These are phyloP conservation scores for Rhynchonycteris naso DNA, from an alignment of 2,797 vertebrate genomes.

Conservation along the genomic window DNA sequence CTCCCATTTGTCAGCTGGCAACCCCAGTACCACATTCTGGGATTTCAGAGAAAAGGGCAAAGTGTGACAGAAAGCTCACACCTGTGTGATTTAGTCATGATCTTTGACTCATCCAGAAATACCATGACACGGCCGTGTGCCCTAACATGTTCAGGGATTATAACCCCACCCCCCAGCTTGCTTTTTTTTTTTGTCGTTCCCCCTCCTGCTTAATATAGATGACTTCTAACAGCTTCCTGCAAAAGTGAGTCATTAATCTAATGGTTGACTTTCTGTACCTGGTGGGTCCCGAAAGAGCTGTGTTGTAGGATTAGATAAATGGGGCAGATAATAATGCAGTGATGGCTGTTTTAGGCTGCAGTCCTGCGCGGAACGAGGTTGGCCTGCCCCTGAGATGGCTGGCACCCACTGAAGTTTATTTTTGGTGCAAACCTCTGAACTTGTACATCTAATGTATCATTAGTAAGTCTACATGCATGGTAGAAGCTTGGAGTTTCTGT, in stretches of 20 bases:
- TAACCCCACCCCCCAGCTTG: background rate
- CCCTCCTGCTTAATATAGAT: background rate
- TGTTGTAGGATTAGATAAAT: background rate
- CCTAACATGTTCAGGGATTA: background rate
- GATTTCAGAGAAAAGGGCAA: conserved; percentile 16
- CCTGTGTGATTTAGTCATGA: conserved; percentile 30
- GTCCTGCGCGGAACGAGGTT: background rate
- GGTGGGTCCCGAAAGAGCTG: background rate
- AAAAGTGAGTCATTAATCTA: conserved; percentile 48
- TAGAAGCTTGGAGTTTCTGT: background rate
- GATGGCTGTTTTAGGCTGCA: background rate
- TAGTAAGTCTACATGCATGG: background rate
- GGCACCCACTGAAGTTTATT: background rate
- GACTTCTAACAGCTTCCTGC: conserved; percentile 5
- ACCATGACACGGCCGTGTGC: background rate
- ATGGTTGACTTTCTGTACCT: background rate
- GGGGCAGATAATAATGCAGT: background rate
- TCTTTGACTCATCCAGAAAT: conserved; percentile 71
- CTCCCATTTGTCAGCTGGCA: conserved; percentile 42
- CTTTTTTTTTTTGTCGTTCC: background rate
- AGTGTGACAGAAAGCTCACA: conserved; percentile 23
- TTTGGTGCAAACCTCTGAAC: background rate
- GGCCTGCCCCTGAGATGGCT: background rate
- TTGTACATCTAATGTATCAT: background rate
- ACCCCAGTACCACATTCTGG: background rate